Conservation (phyloP, 2,113 vertebrate species). For the Chaetodon trifascialis region DNA sequence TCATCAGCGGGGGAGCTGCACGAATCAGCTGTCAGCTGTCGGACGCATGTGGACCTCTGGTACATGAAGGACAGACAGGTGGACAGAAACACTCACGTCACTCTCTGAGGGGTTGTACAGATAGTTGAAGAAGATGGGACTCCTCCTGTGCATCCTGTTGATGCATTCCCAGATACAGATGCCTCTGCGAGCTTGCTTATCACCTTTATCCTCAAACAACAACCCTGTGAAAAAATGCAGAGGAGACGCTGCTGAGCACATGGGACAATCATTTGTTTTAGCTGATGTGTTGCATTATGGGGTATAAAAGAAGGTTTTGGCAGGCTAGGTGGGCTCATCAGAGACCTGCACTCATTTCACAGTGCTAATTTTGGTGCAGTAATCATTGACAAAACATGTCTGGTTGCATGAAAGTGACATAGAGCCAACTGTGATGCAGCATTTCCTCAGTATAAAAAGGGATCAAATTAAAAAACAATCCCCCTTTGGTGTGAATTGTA, state of each 20-base stretch:
- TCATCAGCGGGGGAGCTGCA: background rate
- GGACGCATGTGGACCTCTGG: background rate
- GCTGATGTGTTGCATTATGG: background rate
- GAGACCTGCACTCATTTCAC: too few relatives aligned
- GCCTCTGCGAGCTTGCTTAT: slow-evolving; percentile 93
- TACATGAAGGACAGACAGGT: background rate
- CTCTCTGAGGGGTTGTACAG: slow-evolving; percentile 90
- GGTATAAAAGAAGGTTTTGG: background rate
- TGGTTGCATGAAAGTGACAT: background rate
- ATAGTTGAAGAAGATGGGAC: slow-evolving; percentile 97
- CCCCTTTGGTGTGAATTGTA: background rate
- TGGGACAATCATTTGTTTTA: background rate
- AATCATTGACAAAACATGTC: background rate
- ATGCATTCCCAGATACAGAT: slow-evolving; percentile 98
- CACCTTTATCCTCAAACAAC: slow-evolving; percentile 97
- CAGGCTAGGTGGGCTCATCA: background rate
- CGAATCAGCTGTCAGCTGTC: background rate
- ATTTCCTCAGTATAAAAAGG: background rate
- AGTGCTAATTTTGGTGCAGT: background rate
- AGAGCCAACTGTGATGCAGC: background rate
- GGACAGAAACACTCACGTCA: slow-evolving; percentile 79
- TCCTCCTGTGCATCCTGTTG: slow-evolving; percentile 92
- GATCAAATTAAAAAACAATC: background rate
- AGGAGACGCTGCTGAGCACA: slow-evolving; percentile 51
- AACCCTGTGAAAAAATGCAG: slow-evolving; percentile 84